A percentile compares a stretch with the other conserved stretches of the same genome.
phyloP scores from a whole-genome alignment of 2,113 vertebrate genomes.

The Serilophus lunatus region DNA sequence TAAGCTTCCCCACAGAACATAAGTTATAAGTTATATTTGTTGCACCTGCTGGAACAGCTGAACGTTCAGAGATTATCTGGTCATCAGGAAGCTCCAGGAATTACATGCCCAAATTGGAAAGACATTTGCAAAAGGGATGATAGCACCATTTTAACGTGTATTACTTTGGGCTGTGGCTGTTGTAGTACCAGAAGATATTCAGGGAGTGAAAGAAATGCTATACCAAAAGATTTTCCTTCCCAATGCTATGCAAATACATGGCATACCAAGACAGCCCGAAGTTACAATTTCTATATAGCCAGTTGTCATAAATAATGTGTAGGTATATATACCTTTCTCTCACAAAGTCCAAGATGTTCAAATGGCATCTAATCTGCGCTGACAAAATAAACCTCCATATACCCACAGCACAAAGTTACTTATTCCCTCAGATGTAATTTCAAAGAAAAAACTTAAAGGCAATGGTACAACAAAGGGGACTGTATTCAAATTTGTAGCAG shows the following conservation, averaged over 20 bases:
- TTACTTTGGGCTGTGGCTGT: not conserved
- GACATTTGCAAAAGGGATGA: not conserved
- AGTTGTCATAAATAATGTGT: not conserved
- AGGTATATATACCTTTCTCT: not conserved
- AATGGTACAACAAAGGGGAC: not conserved
- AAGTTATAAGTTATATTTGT: not conserved
- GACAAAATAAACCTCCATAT: not conserved
- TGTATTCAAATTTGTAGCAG: not conserved
- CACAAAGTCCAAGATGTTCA: not conserved
- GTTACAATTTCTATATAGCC: not conserved
- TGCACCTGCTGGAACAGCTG: not conserved
- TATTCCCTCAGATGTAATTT: not conserved
- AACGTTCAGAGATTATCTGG: not conserved
- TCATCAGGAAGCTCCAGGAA: not conserved
- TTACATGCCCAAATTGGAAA: fast-evolving
- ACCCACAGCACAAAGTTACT: not conserved
- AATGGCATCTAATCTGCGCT: not conserved
- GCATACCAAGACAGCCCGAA: not conserved
- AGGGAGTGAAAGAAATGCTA: not conserved
- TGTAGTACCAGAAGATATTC: not conserved
- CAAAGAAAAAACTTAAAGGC: not conserved
- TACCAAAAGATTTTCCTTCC: not conserved
- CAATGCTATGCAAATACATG: not conserved
- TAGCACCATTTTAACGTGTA: not conserved
- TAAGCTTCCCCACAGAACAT: not conserved